A percentile compares a stretch with the other conserved stretches of the same genome.
phyloP scores from a whole-genome alignment of 2,797 vertebrate species.

The Rousettus madagascariensis region DNA sequence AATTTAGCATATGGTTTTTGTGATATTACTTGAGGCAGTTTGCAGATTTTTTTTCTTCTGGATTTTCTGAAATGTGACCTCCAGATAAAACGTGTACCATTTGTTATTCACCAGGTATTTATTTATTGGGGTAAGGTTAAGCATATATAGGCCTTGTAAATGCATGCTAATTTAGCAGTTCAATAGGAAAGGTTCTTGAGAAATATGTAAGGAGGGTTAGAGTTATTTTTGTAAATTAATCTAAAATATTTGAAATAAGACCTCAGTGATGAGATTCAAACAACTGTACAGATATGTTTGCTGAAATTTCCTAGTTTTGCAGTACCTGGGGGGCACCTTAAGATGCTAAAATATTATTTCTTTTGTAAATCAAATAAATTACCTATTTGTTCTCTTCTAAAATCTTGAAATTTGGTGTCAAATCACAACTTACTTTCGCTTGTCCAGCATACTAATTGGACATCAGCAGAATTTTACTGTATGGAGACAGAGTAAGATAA shows the following conservation, averaged over 20 bases:
- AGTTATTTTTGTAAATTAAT: not conserved
- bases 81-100: not conserved
- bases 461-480: not conserved
- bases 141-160: not conserved
- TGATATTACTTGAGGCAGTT: not conserved
- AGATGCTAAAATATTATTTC: conserved; percentile 5
- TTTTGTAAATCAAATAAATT: conserved; percentile 26
- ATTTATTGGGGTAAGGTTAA: not conserved
- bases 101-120: conserved; percentile 31
- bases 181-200: not conserved
- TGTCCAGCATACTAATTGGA: not conserved
- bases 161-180: conserved; percentile 13
- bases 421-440: conserved; percentile 30
- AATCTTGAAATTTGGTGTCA: conserved; percentile 7
- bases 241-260: not conserved
- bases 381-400: conserved; percentile 6
- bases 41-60: not conserved
- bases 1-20: conserved; percentile 25
- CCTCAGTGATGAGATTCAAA: not conserved
- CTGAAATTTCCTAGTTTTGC: not conserved
- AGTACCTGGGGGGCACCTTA: not conserved
- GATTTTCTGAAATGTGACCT: conserved; percentile 53
- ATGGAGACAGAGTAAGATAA: not conserved
- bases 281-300: not conserved
- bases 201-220: not conserved